These are phyloP conservation scores for Ceuthmochares aereus DNA, from an alignment of 2,113 vertebrate genomes.

Conservation along the genomic window DNA sequence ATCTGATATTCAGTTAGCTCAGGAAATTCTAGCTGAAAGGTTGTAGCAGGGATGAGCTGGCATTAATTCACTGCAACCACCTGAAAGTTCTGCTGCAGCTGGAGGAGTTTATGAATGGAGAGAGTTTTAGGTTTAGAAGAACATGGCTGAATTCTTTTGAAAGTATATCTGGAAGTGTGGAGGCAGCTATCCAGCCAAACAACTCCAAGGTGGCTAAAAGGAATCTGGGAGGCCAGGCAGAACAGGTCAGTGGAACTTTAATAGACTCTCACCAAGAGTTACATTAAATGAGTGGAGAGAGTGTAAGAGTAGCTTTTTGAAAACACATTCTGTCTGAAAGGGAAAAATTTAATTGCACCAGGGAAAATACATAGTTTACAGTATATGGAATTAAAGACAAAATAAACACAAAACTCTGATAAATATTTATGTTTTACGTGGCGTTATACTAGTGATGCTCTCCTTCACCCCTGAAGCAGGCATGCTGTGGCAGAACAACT, in stretches of 20 bases:
- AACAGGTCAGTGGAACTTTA: background rate
- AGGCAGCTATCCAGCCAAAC: fast-evolving
- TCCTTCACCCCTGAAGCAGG: background rate
- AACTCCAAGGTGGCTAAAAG: background rate
- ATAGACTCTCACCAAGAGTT: background rate
- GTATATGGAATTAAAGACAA: background rate
- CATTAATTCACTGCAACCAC: background rate
- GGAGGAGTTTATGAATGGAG: background rate
- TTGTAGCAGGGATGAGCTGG: background rate
- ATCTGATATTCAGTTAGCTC: background rate
- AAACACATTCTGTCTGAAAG: background rate
- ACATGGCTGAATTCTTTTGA: background rate
- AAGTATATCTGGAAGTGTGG: background rate
- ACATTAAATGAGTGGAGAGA: background rate
- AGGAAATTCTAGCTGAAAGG: background rate
- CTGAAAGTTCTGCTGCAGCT: background rate
- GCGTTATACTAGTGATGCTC: background rate
- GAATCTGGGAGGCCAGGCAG: background rate
- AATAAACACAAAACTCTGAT: background rate
- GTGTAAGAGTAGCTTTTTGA: background rate
- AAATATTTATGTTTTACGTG: background rate
- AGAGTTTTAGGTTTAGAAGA: background rate
- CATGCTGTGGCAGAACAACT: background rate
- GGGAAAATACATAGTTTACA: background rate
- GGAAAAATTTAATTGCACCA: background rate